phyloP scores from a whole-genome alignment of 2,888 invertebrate genomes.

The Himalopsyche tibetana region DNA sequence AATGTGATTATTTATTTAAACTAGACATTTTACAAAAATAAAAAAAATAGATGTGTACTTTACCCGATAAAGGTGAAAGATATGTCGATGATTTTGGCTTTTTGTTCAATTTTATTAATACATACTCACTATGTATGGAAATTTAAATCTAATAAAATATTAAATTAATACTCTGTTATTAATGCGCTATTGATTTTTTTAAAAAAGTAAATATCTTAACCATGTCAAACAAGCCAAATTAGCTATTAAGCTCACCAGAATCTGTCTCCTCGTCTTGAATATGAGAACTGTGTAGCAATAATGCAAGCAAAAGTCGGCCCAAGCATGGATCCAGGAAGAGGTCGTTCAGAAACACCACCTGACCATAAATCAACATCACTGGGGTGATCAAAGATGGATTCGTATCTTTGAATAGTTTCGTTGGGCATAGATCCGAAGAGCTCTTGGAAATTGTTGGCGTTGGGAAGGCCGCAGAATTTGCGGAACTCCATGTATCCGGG shows the following conservation, averaged over 20 bases:
- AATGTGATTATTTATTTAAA: too few species aligned
- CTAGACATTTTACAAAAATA: too few species aligned
- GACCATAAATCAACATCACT: slow-evolving; percentile 96
- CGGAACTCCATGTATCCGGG: slow-evolving; percentile 96
- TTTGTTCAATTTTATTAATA: too few species aligned
- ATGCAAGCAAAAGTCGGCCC: slow-evolving; percentile 96
- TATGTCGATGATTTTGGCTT: too few species aligned
- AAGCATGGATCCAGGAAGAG: slow-evolving; percentile 93
- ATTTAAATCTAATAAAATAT: too few species aligned
- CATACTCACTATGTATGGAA: too few species aligned
- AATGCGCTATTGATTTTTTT: too few species aligned
- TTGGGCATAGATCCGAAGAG: slow-evolving; percentile 93
- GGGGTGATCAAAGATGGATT: slow-evolving; percentile 91
- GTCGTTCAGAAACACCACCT: slow-evolving; percentile 93
- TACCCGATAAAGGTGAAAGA: too few species aligned
- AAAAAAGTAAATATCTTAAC: too few species aligned
- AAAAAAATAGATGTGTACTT: too few species aligned
- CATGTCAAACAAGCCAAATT: too few species aligned
- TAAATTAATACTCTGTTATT: too few species aligned
- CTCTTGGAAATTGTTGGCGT: slow-evolving; percentile 86
- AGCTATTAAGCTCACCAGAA: slow-evolving; percentile 82
- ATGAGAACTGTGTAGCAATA: slow-evolving; percentile 94
- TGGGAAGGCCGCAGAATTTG: slow-evolving; percentile 91
- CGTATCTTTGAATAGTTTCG: slow-evolving; percentile 88
- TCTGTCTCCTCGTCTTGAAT: slow-evolving; percentile 91